Evolutionary conservation across 1,140 invertebrate species (phyloP).

Genomic region (Frieseomelitta varia): DNA sequence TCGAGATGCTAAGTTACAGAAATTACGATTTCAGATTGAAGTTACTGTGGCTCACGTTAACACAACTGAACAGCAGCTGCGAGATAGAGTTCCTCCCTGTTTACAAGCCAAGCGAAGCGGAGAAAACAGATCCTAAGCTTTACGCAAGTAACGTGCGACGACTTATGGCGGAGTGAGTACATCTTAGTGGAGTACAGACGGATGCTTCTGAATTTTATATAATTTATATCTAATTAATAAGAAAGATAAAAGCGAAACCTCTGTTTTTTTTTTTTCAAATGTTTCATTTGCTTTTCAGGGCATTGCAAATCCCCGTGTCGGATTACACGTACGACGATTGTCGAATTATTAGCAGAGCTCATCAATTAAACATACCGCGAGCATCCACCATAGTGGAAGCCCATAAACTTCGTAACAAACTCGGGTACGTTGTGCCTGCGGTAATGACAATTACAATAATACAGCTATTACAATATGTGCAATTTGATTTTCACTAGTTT

Average conservation of each 20-base stretch:
- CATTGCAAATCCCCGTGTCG: constrained; percentile 91
- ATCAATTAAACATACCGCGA: constrained; percentile 90
- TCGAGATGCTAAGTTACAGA: background rate
- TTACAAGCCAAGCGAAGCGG: constrained; percentile 93
- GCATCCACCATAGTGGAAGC: constrained; percentile 89
- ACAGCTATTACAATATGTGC: background rate
- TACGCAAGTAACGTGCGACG: constrained; percentile 95
- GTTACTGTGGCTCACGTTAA: constrained; percentile 94
- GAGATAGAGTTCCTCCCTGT: constrained; percentile 98
- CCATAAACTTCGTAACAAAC: constrained; percentile 87
- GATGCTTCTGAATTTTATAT: background rate
- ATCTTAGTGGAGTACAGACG: background rate
- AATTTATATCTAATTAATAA: no score
- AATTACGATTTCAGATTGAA: constrained; percentile 86
- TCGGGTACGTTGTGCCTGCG: constrained; percentile 84
- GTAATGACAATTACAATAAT: no score
- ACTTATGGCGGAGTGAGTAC: constrained; percentile 95
- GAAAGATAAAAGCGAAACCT: no score
- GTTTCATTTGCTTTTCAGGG: constrained; percentile 82
- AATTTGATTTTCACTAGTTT: constrained; percentile 72
- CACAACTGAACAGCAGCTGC: constrained; percentile 93
- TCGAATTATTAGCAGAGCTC: constrained; percentile 90
- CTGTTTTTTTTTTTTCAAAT: background rate
- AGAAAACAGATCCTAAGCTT: constrained; percentile 93
- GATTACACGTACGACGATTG: constrained; percentile 97